A percentile compares a stretch with the other conserved stretches of the same genome.
Evolutionary conservation across 1,140 invertebrate genomes (phyloP).

Genomic region (Drosophila funebris): DNA sequence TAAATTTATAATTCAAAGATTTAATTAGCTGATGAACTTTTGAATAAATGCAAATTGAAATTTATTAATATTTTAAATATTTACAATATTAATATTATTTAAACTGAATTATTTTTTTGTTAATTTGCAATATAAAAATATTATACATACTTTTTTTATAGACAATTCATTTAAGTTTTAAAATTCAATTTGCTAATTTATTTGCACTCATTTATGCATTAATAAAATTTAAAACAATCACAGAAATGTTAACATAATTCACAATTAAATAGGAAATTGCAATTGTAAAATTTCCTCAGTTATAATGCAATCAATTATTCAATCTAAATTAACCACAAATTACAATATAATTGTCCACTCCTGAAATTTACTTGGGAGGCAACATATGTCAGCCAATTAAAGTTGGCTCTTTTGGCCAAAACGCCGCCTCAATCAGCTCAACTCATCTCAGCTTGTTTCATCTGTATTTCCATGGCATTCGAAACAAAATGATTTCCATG

Average conservation of each 20-base stretch:
- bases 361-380: not conserved
- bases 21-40: too few species aligned
- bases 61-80: too few species aligned
- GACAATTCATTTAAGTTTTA: too few species aligned
- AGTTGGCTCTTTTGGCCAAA: slow-evolving; percentile 22
- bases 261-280: not conserved
- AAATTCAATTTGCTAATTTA: not conserved
- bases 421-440: slow-evolving; percentile 19
- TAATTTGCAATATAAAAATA: too few species aligned
- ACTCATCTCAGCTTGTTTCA: slow-evolving; percentile 32
- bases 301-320: not conserved
- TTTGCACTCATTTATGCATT: too few species aligned
- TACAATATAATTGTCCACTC: slow-evolving; percentile 1
- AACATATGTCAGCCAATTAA: slow-evolving; percentile 36
- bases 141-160: too few species aligned
- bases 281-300: not conserved
- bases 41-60: too few species aligned
- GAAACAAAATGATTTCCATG: slow-evolving; percentile 10
- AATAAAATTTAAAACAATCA: too few species aligned
- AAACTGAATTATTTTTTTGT: too few species aligned
- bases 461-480: slow-evolving; percentile 12
- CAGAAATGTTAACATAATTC: not conserved
- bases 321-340: slow-evolving; percentile 21
- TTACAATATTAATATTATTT: too few species aligned
- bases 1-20: too few species aligned